A percentile compares a stretch with the other conserved stretches of the same genome.
Conservation (phyloP, 2,888 invertebrate species). For the Cancer borealis region DNA sequence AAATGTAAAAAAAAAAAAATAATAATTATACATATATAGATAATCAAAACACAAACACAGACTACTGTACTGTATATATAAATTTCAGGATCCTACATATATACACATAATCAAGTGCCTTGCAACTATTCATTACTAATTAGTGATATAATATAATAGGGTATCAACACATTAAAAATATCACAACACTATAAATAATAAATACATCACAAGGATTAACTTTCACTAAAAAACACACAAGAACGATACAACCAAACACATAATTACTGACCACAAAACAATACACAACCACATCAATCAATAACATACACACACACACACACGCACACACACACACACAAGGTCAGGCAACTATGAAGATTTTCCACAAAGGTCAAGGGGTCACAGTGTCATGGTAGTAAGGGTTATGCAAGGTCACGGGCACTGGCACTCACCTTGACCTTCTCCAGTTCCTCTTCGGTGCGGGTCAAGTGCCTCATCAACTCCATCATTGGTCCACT, state of each 20-base stretch:
- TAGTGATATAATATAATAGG: not conserved
- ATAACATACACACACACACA: too few species aligned
- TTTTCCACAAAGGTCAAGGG: conserved; percentile 37
- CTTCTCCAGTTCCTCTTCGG: conserved; percentile 92
- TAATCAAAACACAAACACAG: not conserved
- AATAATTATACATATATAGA: not conserved
- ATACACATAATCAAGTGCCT: not conserved
- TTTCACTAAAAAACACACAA: not conserved
- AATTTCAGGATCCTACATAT: not conserved
- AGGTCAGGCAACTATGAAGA: not conserved
- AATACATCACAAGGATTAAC: not conserved
- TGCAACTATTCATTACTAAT: not conserved
- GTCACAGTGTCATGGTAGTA: conserved; percentile 12
- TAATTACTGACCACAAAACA: not conserved
- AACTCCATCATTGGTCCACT: conserved; percentile 86
- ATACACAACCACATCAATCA: not conserved
- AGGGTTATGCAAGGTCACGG: not conserved
- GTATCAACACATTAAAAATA: not conserved
- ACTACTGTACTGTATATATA: not conserved
- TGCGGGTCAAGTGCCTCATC: conserved; percentile 90
- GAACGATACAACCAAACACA: not conserved
- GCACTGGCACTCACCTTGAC: conserved; percentile 86
- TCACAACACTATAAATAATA: not conserved
- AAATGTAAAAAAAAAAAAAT: not conserved
- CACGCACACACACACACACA: not conserved